Conservation (phyloP, 2,888 invertebrate species). For the Drosophila nr. perissopoda region DNA sequence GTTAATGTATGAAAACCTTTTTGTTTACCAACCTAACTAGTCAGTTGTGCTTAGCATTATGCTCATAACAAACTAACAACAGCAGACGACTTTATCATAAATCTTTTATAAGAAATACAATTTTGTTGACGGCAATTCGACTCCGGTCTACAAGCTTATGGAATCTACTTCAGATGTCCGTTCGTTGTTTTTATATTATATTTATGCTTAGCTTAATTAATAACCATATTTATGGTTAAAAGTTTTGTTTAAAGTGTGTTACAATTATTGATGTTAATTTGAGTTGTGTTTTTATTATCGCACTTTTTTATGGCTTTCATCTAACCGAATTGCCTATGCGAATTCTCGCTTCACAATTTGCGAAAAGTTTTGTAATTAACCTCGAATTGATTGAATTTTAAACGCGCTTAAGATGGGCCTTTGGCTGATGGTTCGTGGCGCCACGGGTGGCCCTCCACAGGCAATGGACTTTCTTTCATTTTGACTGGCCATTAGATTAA, state of each 20-base stretch:
- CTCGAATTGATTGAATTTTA: constrained; percentile 76
- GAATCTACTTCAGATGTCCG: background rate
- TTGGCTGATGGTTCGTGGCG: background rate
- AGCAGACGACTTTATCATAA: background rate
- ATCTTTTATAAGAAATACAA: background rate
- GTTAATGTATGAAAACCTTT: background rate
- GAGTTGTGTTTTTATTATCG: background rate
- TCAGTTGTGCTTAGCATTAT: background rate
- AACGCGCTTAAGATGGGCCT: constrained; percentile 57
- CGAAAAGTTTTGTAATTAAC: constrained; percentile 71
- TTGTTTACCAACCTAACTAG: background rate
- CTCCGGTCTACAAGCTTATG: background rate
- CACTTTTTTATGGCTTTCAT: background rate
- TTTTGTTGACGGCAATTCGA: too few species aligned
- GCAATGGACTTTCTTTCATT: constrained; percentile 56
- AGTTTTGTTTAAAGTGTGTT: background rate
- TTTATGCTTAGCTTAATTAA: background rate
- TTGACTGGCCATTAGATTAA: constrained; percentile 60
- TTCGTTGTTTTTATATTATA: background rate
- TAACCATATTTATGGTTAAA: background rate
- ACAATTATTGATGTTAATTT: background rate
- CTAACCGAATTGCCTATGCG: constrained; percentile 1
- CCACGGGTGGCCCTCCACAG: constrained; percentile 58
- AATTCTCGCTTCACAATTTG: constrained; percentile 22
- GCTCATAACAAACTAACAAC: background rate